Evolutionary conservation across 2,797 vertebrate genomes (phyloP).

Genomic region (Oreochromis grahami): DNA sequence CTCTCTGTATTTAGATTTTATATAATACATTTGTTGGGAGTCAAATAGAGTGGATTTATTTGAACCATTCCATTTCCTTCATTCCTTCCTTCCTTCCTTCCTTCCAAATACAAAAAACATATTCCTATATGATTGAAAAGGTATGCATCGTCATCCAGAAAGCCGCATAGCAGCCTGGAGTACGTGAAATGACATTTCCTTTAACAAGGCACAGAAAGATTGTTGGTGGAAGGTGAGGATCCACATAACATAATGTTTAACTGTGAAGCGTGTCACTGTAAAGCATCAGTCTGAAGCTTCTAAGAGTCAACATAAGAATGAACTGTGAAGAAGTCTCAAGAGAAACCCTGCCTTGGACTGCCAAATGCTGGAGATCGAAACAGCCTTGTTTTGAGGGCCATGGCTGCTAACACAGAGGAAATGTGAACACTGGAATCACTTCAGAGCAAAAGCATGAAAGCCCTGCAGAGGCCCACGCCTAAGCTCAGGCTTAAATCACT

Average conservation of each 20-base stretch:
- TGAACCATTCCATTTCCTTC: too few species aligned
- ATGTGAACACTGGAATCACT: conserved; percentile 9
- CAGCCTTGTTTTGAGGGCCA: background rate
- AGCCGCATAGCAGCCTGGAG: background rate
- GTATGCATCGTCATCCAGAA: background rate
- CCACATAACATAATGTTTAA: background rate
- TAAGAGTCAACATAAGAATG: background rate
- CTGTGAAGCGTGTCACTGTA: background rate
- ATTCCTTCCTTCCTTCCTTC: too few species aligned
- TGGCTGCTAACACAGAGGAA: background rate
- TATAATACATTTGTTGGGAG: background rate
- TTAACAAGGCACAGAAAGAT: background rate
- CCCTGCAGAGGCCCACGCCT: background rate
- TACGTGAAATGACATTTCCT: background rate
- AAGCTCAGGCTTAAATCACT: background rate
- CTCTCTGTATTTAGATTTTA: background rate
- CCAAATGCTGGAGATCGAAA: conserved; percentile 8
- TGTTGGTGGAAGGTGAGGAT: background rate
- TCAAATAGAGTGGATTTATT: background rate
- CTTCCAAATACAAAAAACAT: background rate
- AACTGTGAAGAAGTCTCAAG: background rate
- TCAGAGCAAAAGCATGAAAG: conserved; percentile 10
- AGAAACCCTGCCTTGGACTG: background rate
- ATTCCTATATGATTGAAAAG: background rate
- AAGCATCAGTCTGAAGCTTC: background rate